A percentile compares a stretch with the other conserved stretches of the same genome.
These are phyloP conservation scores for Candidula unifasciata DNA, from an alignment of 2,888 invertebrate genomes.

Conservation along the genomic window DNA sequence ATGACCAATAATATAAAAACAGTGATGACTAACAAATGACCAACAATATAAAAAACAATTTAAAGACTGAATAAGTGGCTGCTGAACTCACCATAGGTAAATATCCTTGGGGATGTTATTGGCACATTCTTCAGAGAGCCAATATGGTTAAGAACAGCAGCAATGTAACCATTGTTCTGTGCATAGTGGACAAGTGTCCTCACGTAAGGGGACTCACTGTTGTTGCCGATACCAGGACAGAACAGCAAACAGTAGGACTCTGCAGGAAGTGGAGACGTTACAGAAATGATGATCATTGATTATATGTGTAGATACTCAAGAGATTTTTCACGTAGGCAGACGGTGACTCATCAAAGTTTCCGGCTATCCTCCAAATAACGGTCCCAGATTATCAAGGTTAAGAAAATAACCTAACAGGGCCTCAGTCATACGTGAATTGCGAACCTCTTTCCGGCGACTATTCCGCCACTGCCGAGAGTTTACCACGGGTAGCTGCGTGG, in stretches of 20 bases:
- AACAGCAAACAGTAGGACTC: slow-evolving; percentile 72
- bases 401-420: too few species aligned
- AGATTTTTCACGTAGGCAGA: too few species aligned
- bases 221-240: slow-evolving; percentile 90
- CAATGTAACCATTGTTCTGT: slow-evolving; percentile 92
- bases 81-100: slow-evolving; percentile 88
- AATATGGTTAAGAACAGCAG: slow-evolving; percentile 95
- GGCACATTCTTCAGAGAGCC: slow-evolving; percentile 91
- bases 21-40: neutral
- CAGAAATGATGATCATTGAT: slow-evolving; percentile 3
- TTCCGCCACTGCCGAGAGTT: too few species aligned
- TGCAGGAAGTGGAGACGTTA: slow-evolving; percentile 78
- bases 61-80: too few species aligned
- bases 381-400: too few species aligned
- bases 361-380: too few species aligned
- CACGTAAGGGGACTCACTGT: slow-evolving; percentile 95
- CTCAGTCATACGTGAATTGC: too few species aligned
- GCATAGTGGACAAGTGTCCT: slow-evolving; percentile 94
- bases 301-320: neutral
- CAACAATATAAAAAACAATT: neutral
- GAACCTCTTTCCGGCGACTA: too few species aligned
- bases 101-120: slow-evolving; percentile 91
- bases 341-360: too few species aligned
- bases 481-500: too few species aligned
- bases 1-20: neutral